Conservation (phyloP, 1,140 invertebrate species). For the Drosophila elegans region DNA sequence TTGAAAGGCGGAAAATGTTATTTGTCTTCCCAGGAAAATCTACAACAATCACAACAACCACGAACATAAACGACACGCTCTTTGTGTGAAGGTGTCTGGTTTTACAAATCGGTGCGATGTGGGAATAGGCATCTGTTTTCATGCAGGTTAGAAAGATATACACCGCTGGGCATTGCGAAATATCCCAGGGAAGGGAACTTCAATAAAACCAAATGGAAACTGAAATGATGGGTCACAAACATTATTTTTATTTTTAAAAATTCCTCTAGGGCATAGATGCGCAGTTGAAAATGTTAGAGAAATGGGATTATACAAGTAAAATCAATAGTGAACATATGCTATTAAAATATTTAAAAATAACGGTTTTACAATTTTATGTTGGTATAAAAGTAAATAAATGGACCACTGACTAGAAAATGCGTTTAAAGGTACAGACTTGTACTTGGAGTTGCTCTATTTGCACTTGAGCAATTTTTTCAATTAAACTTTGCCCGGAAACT, state of each 20-base stretch:
- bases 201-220: conserved; percentile 27
- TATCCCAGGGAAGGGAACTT: conserved; percentile 21
- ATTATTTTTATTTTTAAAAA: neutral
- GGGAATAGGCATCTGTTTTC: conserved; percentile 48
- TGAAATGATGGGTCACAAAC: neutral
- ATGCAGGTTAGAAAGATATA: conserved; percentile 6
- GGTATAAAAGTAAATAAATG: too few species aligned
- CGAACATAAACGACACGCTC: conserved; percentile 9
- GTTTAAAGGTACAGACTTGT: neutral
- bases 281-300: neutral
- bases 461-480: conserved; percentile 26
- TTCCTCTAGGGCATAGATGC: neutral
- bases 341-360: too few species aligned
- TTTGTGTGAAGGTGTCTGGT: conserved; percentile 42
- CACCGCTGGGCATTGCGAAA: conserved; percentile 21
- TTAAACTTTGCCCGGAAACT: conserved; percentile 47
- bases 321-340: too few species aligned
- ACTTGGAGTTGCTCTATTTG: conserved; percentile 1
- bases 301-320: neutral
- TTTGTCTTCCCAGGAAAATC: conserved; percentile 47
- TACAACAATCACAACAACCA: conserved; percentile 36
- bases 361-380: too few species aligned
- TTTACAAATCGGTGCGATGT: conserved; percentile 57
- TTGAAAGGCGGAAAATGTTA: conserved; percentile 55
- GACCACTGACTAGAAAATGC: too few species aligned